Evolutionary conservation across 1,140 invertebrate genomes (phyloP), one percentile per base, ranked within the genome.

Genomic region (Lutraria rhynchaena): DNA sequence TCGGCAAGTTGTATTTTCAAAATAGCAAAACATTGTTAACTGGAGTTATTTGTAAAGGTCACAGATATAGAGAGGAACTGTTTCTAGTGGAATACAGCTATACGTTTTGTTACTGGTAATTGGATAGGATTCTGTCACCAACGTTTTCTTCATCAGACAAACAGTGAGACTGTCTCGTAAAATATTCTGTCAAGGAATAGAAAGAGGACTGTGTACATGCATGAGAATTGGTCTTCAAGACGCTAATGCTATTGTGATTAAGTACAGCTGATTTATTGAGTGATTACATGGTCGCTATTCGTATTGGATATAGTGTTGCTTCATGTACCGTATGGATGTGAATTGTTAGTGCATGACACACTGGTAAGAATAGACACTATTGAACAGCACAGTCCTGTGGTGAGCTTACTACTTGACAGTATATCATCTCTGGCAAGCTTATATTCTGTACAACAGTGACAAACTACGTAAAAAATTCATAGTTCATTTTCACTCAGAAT

Each of bases 391-490:
- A 33, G 63, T 80, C 76, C 76, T 63, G 19, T 63, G 76, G 61
- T 60, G 24, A 67, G 63, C 44, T 27, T 4, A 15, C 63, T 46
- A 46, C 37, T 41, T 46, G 61, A 65, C 44, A 24, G 37, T 46
- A 67, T 67, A 67, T 67, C 63, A 65, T 65, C 61, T 24, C n/a
- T 65, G 46, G 61, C 29, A 4, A 41, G 61, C 35, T 27, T 41
- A 67, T 67, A 46, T 67, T 67, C 41, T 41, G 49, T 24, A 49
- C 5, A 29, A 31, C 63, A 37, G 73, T 75, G 73, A 75, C 73
- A 75, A 75, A 75, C 41, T 60, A 55, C 19, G 73, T 75, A 75
- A 75, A 75, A 75, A 75, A 75, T 75, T 75, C 73, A 75, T 75
- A 46, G 57, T 75, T 60, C 58, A 61, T 31, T 49, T 75, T 49